phyloP scores from a whole-genome alignment of 92 coral and sea anemone genomes.

The Parazoanthus darwini region DNA sequence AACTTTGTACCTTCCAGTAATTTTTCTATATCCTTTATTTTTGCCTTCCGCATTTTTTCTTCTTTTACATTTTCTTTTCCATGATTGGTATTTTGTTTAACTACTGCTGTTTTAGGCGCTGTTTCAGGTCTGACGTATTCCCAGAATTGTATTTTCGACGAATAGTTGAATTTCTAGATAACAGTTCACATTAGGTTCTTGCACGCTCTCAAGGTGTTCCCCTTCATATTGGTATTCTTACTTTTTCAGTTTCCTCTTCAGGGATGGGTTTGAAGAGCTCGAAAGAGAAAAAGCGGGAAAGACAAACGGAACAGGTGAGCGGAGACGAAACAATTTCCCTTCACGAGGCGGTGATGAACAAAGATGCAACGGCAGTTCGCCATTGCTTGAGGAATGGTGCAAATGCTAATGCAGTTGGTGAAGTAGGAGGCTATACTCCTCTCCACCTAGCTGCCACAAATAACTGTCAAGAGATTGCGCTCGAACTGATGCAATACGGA shows the following conservation, averaged over 20 bases:
- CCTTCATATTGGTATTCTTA: too few relatives aligned
- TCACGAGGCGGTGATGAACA: neutral
- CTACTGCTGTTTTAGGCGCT: too few relatives aligned
- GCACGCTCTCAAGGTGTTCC: too few relatives aligned
- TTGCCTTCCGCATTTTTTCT: too few relatives aligned
- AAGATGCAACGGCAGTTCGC: neutral
- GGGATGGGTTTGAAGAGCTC: neutral
- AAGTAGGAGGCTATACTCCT: neutral
- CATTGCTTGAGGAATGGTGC: slow-evolving; percentile 19
- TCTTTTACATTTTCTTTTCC: too few relatives aligned
- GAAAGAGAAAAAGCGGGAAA: neutral
- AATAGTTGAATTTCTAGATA: too few relatives aligned
- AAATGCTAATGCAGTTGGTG: neutral
- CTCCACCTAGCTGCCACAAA: slow-evolving; percentile 24
- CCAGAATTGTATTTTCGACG: too few relatives aligned
- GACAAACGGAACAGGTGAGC: neutral
- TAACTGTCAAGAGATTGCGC: slow-evolving; percentile 23
- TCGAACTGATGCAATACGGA: slow-evolving; percentile 19
- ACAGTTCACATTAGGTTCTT: too few relatives aligned
- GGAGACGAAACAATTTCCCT: neutral
- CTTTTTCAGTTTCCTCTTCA: neutral
- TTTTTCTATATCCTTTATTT: too few relatives aligned
- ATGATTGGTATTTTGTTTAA: too few relatives aligned
- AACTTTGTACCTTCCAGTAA: too few relatives aligned
- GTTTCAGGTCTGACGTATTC: too few relatives aligned